Base-by-base conservation (phyloP, 2,888 invertebrate species). In the Perizoma flavofasciatum region DNA sequence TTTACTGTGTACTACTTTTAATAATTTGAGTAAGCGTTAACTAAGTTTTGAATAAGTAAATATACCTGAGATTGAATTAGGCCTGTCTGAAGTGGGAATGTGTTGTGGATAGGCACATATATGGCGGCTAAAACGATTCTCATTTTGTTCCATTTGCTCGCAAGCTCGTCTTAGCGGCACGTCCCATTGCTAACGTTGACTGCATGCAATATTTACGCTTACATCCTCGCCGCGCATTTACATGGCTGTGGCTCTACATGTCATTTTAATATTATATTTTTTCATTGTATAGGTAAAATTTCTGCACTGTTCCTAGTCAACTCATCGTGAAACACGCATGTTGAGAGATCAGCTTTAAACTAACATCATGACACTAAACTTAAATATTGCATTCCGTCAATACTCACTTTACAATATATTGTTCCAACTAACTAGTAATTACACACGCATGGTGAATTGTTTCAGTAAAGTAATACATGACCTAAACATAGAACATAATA, bases 151-250 rank as follows among this genome's bases (percentile, higher is more conserved):
- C 81, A 86, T 86, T 82, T 84, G 82, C 78, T 86, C 81, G 80
- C 82, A 73, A 79, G 79, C 82, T 88, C 84, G 83, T 84, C 77
- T 82, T 89, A 88, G 87, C 79, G 79, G 89, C 91, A 92, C 90
- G 85, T 83, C 79, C 85, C 86, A 86, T 85, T 78, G 91, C 91
- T 86, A 87, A 83, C 74, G 83, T 89, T 91, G 92, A 91, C 92
- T 89, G 92, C 92, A 91, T 92, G 91, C 92, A 92, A 91, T 92
- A 91, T 91, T 92, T 91, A 89, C 78, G 91, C 92, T 91, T 90
- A 74, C 73, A 79, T 78, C 77, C 81, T 75, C 77, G 73, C 78
- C 78, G 86, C 78, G 84, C 86, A 85, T 79, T 79, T 75, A 75
- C 82, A 85, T 74, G 72, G 81, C 87, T 83, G 84, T 61, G 65